Conservation (phyloP, 1,140 invertebrate species). For the Micrasema minimum region DNA sequence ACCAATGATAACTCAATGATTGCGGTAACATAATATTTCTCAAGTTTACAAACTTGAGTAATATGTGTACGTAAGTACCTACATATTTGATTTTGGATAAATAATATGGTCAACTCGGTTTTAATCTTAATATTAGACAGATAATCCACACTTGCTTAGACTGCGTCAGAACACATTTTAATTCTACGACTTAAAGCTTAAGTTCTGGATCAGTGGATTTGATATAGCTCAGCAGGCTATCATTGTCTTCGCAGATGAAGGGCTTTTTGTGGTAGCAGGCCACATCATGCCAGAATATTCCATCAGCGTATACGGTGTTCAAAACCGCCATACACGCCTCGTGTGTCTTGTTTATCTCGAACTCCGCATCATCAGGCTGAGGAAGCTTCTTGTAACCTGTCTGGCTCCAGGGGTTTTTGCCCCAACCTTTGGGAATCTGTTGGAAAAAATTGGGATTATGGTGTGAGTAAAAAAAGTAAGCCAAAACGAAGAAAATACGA, state of each 20-base stretch:
- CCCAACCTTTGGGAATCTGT: constrained; percentile 36
- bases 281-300: constrained; percentile 68
- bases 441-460: no score
- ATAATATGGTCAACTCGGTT: no score
- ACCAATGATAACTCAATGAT: no score
- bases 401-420: constrained; percentile 33
- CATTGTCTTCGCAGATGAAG: constrained; percentile 66
- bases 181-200: constrained; percentile 28
- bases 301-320: constrained; percentile 68
- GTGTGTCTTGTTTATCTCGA: constrained; percentile 22
- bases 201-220: constrained; percentile 60
- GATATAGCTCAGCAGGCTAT: constrained; percentile 63
- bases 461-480: no score
- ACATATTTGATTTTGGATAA: no score
- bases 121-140: no score
- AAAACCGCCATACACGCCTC: constrained; percentile 66
- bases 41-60: no score
- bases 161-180: no score
- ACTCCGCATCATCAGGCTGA: constrained; percentile 40
- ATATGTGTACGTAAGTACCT: no score
- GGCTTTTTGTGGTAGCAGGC: constrained; percentile 69
- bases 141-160: no score
- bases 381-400: constrained; percentile 29
- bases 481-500: no score
- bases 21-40: no score